Evolutionary conservation across 1,140 invertebrate genomes (phyloP).

Genomic region (Cylas formicarius): DNA sequence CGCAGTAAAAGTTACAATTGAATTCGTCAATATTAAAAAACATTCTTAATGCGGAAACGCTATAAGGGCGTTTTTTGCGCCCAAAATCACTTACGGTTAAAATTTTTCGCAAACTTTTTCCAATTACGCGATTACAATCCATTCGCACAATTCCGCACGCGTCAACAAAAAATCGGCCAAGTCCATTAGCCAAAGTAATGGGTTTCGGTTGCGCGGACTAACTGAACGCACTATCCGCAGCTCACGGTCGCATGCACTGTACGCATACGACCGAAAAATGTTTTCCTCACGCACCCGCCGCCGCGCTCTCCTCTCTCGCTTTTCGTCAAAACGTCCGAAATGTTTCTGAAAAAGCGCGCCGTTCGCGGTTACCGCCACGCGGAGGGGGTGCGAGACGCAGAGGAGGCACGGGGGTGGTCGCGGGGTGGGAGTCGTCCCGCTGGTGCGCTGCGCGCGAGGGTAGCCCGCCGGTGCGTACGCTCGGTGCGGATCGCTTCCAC

Average conservation of each 20-base stretch:
- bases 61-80: too few species aligned
- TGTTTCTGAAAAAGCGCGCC: conserved; percentile 42
- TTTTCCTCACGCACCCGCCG: conserved; percentile 29
- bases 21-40: too few species aligned
- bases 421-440: too few species aligned
- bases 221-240: conserved; percentile 16
- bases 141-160: conserved; percentile 25
- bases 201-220: conserved; percentile 16
- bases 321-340: conserved; percentile 42
- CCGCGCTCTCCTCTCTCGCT: too few species aligned
- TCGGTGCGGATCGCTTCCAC: conserved; percentile 20
- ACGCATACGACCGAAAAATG: conserved; percentile 15
- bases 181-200: conserved; percentile 18
- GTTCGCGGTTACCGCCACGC: conserved; percentile 22
- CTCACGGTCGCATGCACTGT: conserved; percentile 14
- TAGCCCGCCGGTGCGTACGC: conserved; percentile 28
- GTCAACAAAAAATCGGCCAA: conserved; percentile 13
- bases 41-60: too few species aligned
- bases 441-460: conserved; percentile 22
- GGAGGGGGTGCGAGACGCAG: conserved; percentile 30
- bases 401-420: conserved; percentile 21
- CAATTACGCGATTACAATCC: too few species aligned
- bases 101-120: too few species aligned
- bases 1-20: too few species aligned
- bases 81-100: too few species aligned